Base-by-base conservation (phyloP, 2,113 vertebrate species). In the Notechis scutatus region DNA sequence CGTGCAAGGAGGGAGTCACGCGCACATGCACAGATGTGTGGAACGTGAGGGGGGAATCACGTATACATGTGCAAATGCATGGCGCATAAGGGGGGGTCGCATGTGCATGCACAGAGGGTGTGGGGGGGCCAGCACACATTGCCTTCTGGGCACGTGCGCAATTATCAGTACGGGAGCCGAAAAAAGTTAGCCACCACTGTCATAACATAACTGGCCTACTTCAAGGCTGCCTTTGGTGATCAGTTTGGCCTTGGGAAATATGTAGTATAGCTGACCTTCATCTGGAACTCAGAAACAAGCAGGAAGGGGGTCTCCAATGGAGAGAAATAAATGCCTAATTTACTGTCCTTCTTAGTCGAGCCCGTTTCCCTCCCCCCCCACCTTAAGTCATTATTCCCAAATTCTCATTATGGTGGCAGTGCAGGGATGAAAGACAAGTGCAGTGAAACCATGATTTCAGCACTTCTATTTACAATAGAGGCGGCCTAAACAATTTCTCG, bases 301-400 rank as follows among this genome's bases (percentile, higher is more conserved):
- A 94, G 92, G 94, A 96, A 96, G 95, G 89, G 94, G 96, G 94
- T 92, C 94, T 97, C 95, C 96, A 96, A 94, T 96, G 94, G 97
- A 96, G 95, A 97, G 95, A 97, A 93, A 96, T 96, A 97, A 97
- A 97, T 97, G 96, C 94, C 95, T 97, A 97, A 96, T 97, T 97
- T 97, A 97, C 95, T 96, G 94, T 97, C 95, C 94, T 95, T 95
- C 95, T 97, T 97, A 97, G 97, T 97, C 94, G 95, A 95, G 94
- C 93, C 93, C 94, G 0, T 96, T 96, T 93, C 95, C 20, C 94
- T 26, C 96, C 94, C 50, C n/a, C n/a, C 50, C 10, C 47, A 8
- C 8, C 94, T 96, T 95, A 96, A 96, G 95, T 96, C 96, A 96
- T 97, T 97, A 97, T 97, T 94, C 93, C 94, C 93, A 91, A 93